A percentile compares a stretch with the other conserved stretches of the same genome.
These are phyloP conservation scores for Desoria tigrina DNA, from an alignment of 2,888 invertebrate genomes.

Conservation along the genomic window DNA sequence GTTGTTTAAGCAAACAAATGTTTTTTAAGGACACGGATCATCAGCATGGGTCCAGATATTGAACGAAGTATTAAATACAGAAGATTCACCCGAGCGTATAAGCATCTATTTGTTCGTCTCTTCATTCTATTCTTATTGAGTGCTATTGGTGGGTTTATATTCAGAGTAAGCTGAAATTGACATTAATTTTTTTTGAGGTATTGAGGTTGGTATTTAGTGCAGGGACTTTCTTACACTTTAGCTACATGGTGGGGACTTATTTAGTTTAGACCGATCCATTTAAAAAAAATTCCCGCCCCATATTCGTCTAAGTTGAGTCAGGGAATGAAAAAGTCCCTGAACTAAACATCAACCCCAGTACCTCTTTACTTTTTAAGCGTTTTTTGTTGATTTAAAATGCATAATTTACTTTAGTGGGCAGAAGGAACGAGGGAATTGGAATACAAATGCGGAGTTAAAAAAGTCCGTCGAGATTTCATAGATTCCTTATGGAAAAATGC, in stretches of 20 bases:
- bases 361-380: too few species aligned
- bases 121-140: conserved; percentile 48
- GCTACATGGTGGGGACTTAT: too few species aligned
- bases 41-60: conserved; percentile 31
- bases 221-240: too few species aligned
- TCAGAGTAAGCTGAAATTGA: conserved; percentile 50
- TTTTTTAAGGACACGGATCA: too few species aligned
- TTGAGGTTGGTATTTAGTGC: too few species aligned
- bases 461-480: conserved; percentile 68
- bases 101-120: conserved; percentile 43
- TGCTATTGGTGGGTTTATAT: conserved; percentile 51
- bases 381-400: background rate
- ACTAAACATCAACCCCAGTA: background rate
- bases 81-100: conserved; percentile 39
- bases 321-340: background rate
- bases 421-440: conserved; percentile 83
- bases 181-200: too few species aligned
- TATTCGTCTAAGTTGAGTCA: too few species aligned
- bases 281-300: too few species aligned
- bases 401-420: conserved; percentile 55
- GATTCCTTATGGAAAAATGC: conserved; percentile 73
- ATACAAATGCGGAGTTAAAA: conserved; percentile 83
- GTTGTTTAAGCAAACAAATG: too few species aligned
- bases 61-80: conserved; percentile 38
- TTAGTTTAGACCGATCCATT: too few species aligned